A percentile compares a stretch with the other conserved stretches of the same genome.
These are phyloP conservation scores for Diuraphis noxia DNA, from an alignment of 1,140 invertebrate species.

Conservation along the genomic window DNA sequence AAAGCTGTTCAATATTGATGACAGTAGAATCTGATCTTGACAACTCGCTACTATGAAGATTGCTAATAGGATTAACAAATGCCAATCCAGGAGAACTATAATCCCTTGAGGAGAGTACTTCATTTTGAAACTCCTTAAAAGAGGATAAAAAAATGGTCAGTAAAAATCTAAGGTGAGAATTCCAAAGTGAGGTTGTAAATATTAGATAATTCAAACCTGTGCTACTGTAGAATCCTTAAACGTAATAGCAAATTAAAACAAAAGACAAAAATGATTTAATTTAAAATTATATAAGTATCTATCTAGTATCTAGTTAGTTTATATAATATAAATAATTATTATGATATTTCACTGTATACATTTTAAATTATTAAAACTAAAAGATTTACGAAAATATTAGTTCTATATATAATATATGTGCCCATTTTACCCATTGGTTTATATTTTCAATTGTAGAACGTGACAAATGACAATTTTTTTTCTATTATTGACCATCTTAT, in stretches of 20 bases:
- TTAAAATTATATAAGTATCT: neutral
- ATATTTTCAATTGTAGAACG: neutral
- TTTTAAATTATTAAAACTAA: neutral
- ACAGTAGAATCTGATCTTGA: slow-evolving; percentile 36
- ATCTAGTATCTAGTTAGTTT: neutral
- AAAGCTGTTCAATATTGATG: slow-evolving; percentile 48
- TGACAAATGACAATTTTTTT: neutral
- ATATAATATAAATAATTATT: neutral
- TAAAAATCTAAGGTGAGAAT: neutral
- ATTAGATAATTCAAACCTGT: slow-evolving; percentile 16
- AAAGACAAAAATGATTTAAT: neutral
- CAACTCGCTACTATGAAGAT: slow-evolving; percentile 34
- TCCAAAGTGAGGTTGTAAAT: neutral
- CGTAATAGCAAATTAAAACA: neutral
- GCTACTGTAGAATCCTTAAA: slow-evolving; percentile 12
- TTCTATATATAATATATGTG: neutral
- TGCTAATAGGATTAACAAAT: slow-evolving; percentile 46
- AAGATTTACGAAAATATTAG: neutral
- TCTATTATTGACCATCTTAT: neutral
- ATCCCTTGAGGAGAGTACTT: slow-evolving; percentile 39
- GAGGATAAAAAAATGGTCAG: neutral
- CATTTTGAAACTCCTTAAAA: slow-evolving; percentile 49
- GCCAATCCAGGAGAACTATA: slow-evolving; percentile 48
- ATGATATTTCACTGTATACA: neutral
- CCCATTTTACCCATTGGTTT: neutral